Conservation (phyloP, 2,888 invertebrate genomes). For the Tanypteryx hageni region DNA sequence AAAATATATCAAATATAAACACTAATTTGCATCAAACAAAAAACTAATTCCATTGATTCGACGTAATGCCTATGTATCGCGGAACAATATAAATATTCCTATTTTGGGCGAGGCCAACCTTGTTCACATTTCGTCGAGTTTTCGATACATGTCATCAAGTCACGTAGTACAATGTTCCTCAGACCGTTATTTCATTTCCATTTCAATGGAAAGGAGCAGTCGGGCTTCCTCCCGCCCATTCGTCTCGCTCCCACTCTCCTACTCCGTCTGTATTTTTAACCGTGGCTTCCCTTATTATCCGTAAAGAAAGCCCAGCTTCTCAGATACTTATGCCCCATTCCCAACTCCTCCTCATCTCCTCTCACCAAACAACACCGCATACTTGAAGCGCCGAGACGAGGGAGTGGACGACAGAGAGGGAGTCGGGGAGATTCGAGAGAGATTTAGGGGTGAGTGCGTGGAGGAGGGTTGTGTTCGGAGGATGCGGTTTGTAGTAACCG, state of each 20-base stretch:
- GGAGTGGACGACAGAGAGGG: neutral
- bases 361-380: slow-evolving; percentile 38
- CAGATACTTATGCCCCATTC: slow-evolving; percentile 38
- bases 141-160: too few relatives aligned
- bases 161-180: neutral
- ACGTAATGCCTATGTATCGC: too few relatives aligned
- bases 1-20: too few relatives aligned
- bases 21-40: too few relatives aligned
- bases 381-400: slow-evolving; percentile 34
- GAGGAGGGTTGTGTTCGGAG: neutral
- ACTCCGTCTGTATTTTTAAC: too few relatives aligned
- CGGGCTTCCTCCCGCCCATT: neutral
- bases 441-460: neutral
- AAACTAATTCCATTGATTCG: too few relatives aligned
- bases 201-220: neutral
- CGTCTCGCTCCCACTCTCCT: too few relatives aligned
- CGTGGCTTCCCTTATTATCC: too few relatives aligned
- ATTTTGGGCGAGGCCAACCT: too few relatives aligned
- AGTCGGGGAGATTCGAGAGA: neutral
- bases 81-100: too few relatives aligned
- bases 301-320: too few relatives aligned
- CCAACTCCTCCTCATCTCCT: neutral
- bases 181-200: slow-evolving; percentile 15
- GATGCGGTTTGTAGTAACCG: slow-evolving; percentile 15
- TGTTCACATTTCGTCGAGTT: too few relatives aligned